phyloP scores from a whole-genome alignment of 2,888 invertebrate genomes.

The Lasioglossum vierecki region DNA sequence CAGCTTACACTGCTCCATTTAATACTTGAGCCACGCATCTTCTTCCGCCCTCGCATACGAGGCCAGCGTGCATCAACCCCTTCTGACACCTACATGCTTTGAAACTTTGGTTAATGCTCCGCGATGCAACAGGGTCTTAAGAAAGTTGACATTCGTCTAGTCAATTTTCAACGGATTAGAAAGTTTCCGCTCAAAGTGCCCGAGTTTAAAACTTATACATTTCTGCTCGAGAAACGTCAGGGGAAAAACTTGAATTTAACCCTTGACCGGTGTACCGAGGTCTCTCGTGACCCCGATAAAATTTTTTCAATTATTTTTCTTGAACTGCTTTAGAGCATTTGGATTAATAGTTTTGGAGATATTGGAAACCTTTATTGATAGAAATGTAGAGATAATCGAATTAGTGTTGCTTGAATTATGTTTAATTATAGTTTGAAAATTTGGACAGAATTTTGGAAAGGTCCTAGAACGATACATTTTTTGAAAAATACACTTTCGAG shows the following conservation, averaged over 20 bases:
- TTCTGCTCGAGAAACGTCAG: background rate
- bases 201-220: background rate
- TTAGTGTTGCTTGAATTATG: no score
- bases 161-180: conserved; percentile 7
- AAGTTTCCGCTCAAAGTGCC: background rate
- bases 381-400: no score
- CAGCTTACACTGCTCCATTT: conserved; percentile 39
- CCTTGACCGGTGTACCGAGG: background rate
- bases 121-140: conserved; percentile 17
- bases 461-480: no score
- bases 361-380: no score
- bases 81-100: conserved; percentile 29
- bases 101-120: conserved; percentile 31
- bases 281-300: background rate
- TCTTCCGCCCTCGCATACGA: conserved; percentile 15
- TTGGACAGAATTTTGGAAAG: no score
- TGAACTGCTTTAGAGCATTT: background rate
- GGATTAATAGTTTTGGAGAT: background rate
- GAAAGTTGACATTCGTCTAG: conserved; percentile 22
- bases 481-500: background rate
- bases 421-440: no score
- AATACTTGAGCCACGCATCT: conserved; percentile 36
- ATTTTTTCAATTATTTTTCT: background rate
- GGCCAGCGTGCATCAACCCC: conserved; percentile 29
- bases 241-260: background rate